Evolutionary conservation across 2,113 vertebrate genomes (phyloP), one percentile per base, ranked within the genome.

Genomic region (Pachyramphus minor): DNA sequence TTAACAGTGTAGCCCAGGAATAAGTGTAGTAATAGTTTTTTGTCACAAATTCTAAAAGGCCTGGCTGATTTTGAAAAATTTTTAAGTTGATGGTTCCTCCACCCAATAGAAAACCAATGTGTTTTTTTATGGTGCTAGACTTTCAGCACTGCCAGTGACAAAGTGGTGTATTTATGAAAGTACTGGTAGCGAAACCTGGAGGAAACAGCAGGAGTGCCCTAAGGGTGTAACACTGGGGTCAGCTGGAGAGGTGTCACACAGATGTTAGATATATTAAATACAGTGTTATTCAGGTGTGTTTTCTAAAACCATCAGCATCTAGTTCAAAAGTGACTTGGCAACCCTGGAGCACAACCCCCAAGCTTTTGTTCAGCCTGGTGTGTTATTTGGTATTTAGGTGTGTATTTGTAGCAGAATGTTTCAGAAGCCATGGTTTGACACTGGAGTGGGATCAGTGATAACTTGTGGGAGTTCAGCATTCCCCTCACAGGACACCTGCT

Each of bases 381-480:
- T 80, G 53, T 15, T 50, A 8, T 14, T 50, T 25, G 49, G 27
- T 50, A 6, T 4, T 56, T 24, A 14, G 23, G 9, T 33, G 66
- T 20, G 1, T 33, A 17, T 68, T 17, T 56, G 58, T 53, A 44
- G 59, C 33, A 42, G 89, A 52, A 14, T 18, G 41, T 33, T 27
- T 44, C 8, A 7, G 21, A 49, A 52, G 68, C 24, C 16, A 0
- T 41, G 56, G 18, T 67, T 66, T 90, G 59, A 12, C 4, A 4
- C 25, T 11, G 1, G 3, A 17, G n/a, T 6, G 13, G 18, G 35
- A 12, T 39, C 27, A 30, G 50, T 4, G 72, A 24, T 16, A 16
- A 2, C 4, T 56, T 17, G 10, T 20, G 56, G 0, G 11, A 7
- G 35, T 44, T 89, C n/a, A 12, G 9, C 1, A 0, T 69, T 87